These are phyloP conservation scores for Sebastiscus tertius DNA, from an alignment of 2,797 vertebrate species.

Conservation along the genomic window DNA sequence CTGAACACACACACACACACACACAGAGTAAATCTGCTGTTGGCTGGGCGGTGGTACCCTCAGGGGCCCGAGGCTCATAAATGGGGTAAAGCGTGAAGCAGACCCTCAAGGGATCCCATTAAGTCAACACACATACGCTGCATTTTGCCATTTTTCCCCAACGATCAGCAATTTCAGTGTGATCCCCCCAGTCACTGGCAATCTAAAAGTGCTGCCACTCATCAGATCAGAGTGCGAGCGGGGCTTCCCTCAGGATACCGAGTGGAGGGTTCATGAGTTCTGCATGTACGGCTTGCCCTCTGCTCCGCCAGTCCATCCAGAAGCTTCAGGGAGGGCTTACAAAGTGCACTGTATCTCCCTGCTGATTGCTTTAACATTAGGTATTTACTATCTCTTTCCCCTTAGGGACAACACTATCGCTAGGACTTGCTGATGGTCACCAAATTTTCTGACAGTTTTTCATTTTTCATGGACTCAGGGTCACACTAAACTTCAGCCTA, in stretches of 20 bases:
- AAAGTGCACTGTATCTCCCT: conserved; percentile 27
- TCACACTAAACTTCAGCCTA: not conserved
- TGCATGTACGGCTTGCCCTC: conserved; percentile 15
- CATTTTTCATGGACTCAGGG: conserved; percentile 3
- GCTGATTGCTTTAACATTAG: conserved; percentile 22
- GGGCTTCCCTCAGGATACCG: conserved; percentile 44
- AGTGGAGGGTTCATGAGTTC: conserved; percentile 21
- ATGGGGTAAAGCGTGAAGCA: conserved; percentile 49
- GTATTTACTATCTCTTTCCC: conserved; percentile 18
- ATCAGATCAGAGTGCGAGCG: conserved; percentile 19
- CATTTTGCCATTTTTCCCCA: conserved; percentile 42
- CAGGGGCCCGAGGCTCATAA: conserved; percentile 39
- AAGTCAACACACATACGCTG: conserved; percentile 55
- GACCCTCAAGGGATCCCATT: conserved; percentile 68
- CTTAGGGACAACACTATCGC: not conserved
- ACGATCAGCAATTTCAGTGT: conserved; percentile 61
- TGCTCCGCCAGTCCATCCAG: conserved; percentile 5
- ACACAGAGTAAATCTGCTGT: conserved; percentile 23
- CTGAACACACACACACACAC: not conserved
- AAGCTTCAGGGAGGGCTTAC: conserved; percentile 10
- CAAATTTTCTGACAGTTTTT: conserved; percentile 3
- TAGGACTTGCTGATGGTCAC: conserved; percentile 37
- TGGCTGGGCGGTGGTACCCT: not conserved
- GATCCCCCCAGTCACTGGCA: conserved; percentile 53
- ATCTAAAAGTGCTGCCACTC: conserved; percentile 67